These are phyloP conservation scores for Lottia gigantea DNA, from an alignment of 2,888 invertebrate genomes.

Conservation along the genomic window DNA sequence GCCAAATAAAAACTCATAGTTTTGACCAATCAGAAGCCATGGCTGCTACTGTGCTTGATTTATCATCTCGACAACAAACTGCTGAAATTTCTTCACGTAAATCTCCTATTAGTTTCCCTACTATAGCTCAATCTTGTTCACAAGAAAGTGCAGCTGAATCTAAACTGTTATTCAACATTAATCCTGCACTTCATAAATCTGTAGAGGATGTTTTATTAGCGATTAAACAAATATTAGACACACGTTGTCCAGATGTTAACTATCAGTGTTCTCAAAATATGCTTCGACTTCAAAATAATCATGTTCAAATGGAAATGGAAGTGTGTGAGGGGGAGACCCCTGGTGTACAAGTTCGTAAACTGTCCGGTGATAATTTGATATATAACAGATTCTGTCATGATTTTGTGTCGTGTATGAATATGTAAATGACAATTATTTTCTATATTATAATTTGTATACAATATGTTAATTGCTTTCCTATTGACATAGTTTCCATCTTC, in stretches of 20 bases:
- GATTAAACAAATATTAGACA: slow-evolving; percentile 52
- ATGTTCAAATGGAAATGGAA: slow-evolving; percentile 59
- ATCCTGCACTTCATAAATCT: slow-evolving; percentile 39
- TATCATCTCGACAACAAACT: slow-evolving; percentile 2
- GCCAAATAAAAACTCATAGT: slow-evolving; percentile 12
- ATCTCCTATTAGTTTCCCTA: slow-evolving; percentile 11
- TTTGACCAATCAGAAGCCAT: slow-evolving; percentile 16
- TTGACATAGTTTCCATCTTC: too few relatives aligned
- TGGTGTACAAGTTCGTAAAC: slow-evolving; percentile 56
- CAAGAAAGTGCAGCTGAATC: slow-evolving; percentile 8
- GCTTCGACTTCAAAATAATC: slow-evolving; percentile 49
- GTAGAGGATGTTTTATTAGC: slow-evolving; percentile 54
- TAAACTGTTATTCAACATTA: slow-evolving; percentile 20
- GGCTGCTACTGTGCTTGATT: slow-evolving; percentile 14
- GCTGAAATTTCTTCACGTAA: slow-evolving; percentile 5
- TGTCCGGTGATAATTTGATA: slow-evolving; percentile 58
- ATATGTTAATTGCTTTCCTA: too few relatives aligned
- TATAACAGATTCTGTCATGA: slow-evolving; percentile 58
- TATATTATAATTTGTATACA: neutral
- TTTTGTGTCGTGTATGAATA: slow-evolving; percentile 55
- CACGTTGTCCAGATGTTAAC: slow-evolving; percentile 48
- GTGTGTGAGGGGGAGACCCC: slow-evolving; percentile 48
- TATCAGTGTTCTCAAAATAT: slow-evolving; percentile 56
- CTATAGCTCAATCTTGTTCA: slow-evolving; percentile 18
- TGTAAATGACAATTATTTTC: slow-evolving; percentile 17